Evolutionary conservation across 2,888 invertebrate genomes (phyloP), one percentile per base, ranked within the genome.

Genomic region (Parochlus steinenii): DNA sequence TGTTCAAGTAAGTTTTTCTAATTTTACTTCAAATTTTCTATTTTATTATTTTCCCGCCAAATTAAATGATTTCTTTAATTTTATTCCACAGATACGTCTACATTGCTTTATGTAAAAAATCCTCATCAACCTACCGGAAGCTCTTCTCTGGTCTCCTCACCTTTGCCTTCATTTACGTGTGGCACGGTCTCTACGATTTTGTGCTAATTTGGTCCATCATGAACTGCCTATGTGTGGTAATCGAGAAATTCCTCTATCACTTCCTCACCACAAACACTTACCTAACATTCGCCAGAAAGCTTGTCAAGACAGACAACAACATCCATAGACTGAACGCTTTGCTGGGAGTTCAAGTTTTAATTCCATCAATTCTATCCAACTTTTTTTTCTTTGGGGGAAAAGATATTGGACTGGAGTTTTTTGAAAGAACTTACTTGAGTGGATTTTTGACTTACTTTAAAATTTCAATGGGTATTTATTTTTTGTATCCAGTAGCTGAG

Each of bases 161-260:
- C 3, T 82, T 93, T 57, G 48, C 64, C 14, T 93, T 89, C 55
- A 77, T 92, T 19, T 89, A 73, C 48, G 52, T 86, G 40, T 95
- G 93, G 93, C 95, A 95, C 55, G 90, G 90, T 22, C 69, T 75
- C 30, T 71, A 75, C 40, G 61, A 62, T 42, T 74, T 74, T 46
- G 74, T 92, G 43, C 69, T 89, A 40, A 61, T 83, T 37, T 95
- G 93, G 92, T 70, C 82, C n/a, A 46, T 70, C 7, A 57, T 89
- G n/a, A 93, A 93, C 60, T 90, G 76, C 51, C 43, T 76, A 5
- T 87, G 85, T 20, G 64, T 92, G 30, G 60, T 70, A 8, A 51
- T 81, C 11, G 92, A 92, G 59, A 66, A 69, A 45, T 38, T 70
- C 10, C 71, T 67, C 2, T 69, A 62, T 50, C 46, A 51, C 15